Evolutionary conservation across 2,888 invertebrate genomes (phyloP), one percentile per base, ranked within the genome.

Genomic region (Tanaodytes sp.): DNA sequence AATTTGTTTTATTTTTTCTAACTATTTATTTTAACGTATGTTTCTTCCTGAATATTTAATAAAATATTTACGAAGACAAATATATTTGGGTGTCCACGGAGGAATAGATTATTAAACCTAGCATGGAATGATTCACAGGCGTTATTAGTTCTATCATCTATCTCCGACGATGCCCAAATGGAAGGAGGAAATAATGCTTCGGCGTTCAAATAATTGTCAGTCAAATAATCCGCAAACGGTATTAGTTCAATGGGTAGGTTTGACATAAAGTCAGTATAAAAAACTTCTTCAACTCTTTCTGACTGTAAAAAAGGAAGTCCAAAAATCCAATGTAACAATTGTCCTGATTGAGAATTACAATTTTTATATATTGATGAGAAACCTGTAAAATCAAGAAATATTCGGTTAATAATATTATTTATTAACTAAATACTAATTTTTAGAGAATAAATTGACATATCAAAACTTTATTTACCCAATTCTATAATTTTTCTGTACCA

Each of bases 121-220:
- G 36, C 36, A 20, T 49, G 49, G 49, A 49, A 49, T 0, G 49
- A 49, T 11, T 49, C 49, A 12, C 36, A 49, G 9, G 36, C 49
- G n/a, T 46, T 46, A 31, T 6, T 46, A 19, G 43, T 43, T 20
- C 19, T 8, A 31, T 48, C 31, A 4, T 48, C 31, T 3, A 48
- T 31, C 30, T 20, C 16, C 12, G 45, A 14, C 2, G 45, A 45
- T 12, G 45, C 45, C 45, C 23, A 45, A 14, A 45, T 5, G 14
- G 23, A 8, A 14, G 45, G 11, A 27, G 45, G 45, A 45, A 45
- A 27, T 15, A 27, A 27, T 20, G 45, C 27, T 27, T 45, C 45
- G 45, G 4, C 14, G 8, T 12, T n/a, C 1, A 45, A 27, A 27
- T 23, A 45, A 45, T 45, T 45, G 2, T 45, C 45, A 12, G 15